Percentiles rank a stretch among this genome's conserved stretches.
These are phyloP conservation scores for Smittia sp. DNA, from an alignment of 2,888 invertebrate genomes.

Conservation along the genomic window DNA sequence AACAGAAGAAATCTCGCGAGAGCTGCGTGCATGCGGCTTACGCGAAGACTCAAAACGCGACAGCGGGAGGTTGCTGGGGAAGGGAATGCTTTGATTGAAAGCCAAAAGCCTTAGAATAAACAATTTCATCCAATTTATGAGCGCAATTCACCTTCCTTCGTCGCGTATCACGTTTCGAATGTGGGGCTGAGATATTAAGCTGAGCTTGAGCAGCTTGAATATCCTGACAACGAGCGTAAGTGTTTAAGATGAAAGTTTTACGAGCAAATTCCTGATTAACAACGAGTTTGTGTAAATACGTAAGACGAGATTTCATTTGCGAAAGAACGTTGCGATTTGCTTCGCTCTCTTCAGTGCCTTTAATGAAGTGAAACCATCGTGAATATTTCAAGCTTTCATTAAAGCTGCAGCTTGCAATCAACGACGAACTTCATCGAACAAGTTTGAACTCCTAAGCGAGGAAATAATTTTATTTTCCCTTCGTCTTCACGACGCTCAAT, in stretches of 20 bases:
- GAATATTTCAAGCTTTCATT: not conserved
- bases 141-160: constrained; percentile 13
- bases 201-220: constrained; percentile 4
- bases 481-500: not conserved
- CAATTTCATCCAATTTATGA: constrained; percentile 12
- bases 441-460: not conserved
- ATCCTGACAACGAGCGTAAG: not conserved
- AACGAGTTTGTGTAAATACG: not conserved
- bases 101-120: constrained; percentile 21
- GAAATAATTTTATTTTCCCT: constrained; percentile 1
- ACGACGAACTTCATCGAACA: not conserved
- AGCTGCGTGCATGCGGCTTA: not conserved
- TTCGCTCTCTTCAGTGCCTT: not conserved
- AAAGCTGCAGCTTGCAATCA: not conserved
- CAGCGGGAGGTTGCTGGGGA: not conserved
- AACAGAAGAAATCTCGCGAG: not conserved
- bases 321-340: not conserved
- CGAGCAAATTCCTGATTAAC: not conserved
- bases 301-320: not conserved
- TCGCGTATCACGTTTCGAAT: constrained; percentile 27
- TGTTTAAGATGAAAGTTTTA: not conserved
- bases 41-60: not conserved
- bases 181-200: constrained; percentile 26
- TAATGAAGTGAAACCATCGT: not conserved
- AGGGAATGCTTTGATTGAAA: constrained; percentile 16